Base-by-base conservation (phyloP, 2,113 vertebrate genomes). In the Recurvirostra avosetta region DNA sequence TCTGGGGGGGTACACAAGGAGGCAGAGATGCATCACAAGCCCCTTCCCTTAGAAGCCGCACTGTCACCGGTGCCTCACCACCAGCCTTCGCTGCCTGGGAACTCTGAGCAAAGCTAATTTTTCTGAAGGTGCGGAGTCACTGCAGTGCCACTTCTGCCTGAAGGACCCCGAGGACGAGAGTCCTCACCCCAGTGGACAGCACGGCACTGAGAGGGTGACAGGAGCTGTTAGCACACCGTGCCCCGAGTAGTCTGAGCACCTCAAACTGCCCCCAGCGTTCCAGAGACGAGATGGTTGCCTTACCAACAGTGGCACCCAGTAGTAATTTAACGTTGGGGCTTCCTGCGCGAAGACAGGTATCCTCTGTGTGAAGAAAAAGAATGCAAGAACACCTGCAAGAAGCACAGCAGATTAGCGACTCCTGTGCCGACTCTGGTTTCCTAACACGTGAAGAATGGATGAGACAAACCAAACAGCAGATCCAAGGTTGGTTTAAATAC, bases 221-320 rank as follows among this genome's bases (percentile, higher is more conserved):
- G 41, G 8, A 79, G 38, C 25, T 63, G 53, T 7, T 50, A 55
- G 22, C 45, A 93, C 52, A 71, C 7, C 21, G n/a, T 30, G 62
- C 34, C 62, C 50, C 9, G 32, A 53, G 53, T 10, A 29, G 21
- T 10, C 49, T 36, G 32, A 83, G 47, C 43, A 43, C 47, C 56
- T 25, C 7, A 0, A 50, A 22, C 21, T 55, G 56, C 58, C 74
- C 49, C 27, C n/a, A 47, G 29, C 2, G 18, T 47, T 25, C 40
- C 67, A 73, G 32, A 40, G 52, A 49, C 49, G 2, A 63, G 21
- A 58, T 6, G 27, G 68, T 19, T 49, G 53, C 73, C 99, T 99
- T 98, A 99, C 99, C 99, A 99, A 72, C 77, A 99, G 95, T 12
- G 99, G 99, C 43, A 99, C 98, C 99, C 99, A 99, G 98, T 98